Conservation (phyloP, 2,113 vertebrate genomes). For the Blennius ocellaris region DNA sequence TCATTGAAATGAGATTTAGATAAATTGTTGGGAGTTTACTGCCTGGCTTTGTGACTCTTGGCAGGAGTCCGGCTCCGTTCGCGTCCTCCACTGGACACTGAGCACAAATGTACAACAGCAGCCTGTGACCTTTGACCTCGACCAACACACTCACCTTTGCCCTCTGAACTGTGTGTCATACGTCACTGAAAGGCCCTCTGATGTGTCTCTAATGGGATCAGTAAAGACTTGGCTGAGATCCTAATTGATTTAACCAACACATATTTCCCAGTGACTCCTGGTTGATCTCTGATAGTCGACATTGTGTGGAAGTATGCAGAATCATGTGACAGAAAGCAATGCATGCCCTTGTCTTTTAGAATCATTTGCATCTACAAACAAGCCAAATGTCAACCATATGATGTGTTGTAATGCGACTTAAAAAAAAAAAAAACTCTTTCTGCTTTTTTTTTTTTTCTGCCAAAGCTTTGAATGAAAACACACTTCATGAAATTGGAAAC, state of each 20-base stretch:
- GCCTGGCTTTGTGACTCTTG: conserved; percentile 50
- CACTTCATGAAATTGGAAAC: neutral
- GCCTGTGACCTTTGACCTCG: conserved; percentile 63
- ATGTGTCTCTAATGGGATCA: conserved; percentile 52
- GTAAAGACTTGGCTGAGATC: conserved; percentile 31
- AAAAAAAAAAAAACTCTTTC: neutral
- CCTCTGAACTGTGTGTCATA: conserved; percentile 67
- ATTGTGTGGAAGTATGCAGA: no score
- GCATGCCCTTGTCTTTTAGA: neutral
- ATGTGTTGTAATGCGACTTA: neutral
- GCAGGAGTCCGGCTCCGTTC: conserved; percentile 65
- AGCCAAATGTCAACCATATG: neutral
- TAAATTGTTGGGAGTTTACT: conserved; percentile 43
- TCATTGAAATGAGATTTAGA: neutral
- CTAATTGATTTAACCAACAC: conserved; percentile 40
- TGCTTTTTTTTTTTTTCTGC: neutral
- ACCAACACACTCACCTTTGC: conserved; percentile 61
- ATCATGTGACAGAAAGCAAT: neutral
- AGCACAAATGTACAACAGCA: conserved; percentile 65
- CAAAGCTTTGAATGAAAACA: neutral
- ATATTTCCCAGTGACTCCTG: conserved; percentile 2
- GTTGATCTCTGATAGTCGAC: no score
- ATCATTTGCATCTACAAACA: no score
- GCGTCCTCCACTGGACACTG: conserved; percentile 57
- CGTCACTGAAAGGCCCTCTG: conserved; percentile 49